phyloP scores from a whole-genome alignment of 2,888 invertebrate genomes.

The Aromia moschata region DNA sequence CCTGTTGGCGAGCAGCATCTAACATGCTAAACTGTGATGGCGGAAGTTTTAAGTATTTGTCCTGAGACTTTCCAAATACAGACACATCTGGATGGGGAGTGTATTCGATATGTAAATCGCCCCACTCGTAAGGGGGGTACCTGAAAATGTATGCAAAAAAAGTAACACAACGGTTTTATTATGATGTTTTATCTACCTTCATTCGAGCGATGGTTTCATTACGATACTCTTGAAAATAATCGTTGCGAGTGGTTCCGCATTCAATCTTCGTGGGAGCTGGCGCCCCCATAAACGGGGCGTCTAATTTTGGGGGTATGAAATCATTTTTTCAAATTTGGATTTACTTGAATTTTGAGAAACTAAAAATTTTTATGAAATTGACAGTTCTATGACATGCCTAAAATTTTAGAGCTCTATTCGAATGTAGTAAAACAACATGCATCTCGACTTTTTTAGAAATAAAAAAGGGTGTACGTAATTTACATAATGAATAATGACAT shows the following conservation, averaged over 20 bases:
- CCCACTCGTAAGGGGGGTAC: conserved; percentile 62
- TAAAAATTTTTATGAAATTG: background rate
- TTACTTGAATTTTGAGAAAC: conserved; percentile 17
- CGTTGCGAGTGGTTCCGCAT: conserved; percentile 27
- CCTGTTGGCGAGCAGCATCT: conserved; percentile 59
- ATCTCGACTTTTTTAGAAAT: no score
- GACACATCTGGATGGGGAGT: conserved; percentile 59
- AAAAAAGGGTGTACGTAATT: no score
- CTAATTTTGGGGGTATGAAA: conserved; percentile 51
- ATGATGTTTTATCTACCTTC: conserved; percentile 49
- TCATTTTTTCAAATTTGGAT: conserved; percentile 6
- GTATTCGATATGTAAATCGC: conserved; percentile 57
- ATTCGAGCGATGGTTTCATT: conserved; percentile 62
- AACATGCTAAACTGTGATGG: conserved; percentile 58
- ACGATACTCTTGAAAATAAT: conserved; percentile 60
- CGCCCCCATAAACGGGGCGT: conserved; percentile 59
- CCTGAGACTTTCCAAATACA: conserved; percentile 52
- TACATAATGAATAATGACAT: no score
- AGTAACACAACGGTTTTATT: conserved; percentile 11
- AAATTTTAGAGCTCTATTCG: no score
- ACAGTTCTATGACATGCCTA: background rate
- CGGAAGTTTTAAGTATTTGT: conserved; percentile 56
- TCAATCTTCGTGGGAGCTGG: conserved; percentile 50
- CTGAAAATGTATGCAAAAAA: conserved; percentile 48
- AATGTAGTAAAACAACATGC: no score